Conservation (phyloP, 2,888 invertebrate species). For the Tuberolachnus salignus region DNA sequence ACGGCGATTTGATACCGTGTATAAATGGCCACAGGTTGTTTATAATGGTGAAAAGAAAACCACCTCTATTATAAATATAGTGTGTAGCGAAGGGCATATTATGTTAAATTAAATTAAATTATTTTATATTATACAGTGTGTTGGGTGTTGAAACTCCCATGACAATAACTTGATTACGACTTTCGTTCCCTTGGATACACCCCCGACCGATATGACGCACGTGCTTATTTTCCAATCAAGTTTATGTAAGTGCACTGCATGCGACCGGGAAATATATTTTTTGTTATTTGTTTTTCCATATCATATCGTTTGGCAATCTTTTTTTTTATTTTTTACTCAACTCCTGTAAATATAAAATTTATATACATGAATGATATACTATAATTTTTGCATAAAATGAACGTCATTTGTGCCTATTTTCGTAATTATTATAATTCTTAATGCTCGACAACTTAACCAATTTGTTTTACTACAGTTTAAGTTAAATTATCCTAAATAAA, state of each 20-base stretch:
- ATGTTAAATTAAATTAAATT: not conserved
- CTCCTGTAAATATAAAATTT: too few relatives aligned
- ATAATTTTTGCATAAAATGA: too few relatives aligned
- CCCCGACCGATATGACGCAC: not conserved
- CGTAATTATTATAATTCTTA: too few relatives aligned
- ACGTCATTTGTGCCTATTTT: too few relatives aligned
- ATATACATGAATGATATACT: too few relatives aligned
- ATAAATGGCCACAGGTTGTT: conserved; percentile 16
- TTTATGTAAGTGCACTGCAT: not conserved
- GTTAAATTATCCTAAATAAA: too few relatives aligned
- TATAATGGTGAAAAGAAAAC: not conserved
- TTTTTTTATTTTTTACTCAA: too few relatives aligned
- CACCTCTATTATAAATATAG: not conserved
- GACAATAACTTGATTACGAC: not conserved
- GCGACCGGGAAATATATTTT: too few relatives aligned
- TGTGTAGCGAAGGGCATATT: not conserved
- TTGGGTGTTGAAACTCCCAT: not conserved
- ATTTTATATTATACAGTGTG: not conserved
- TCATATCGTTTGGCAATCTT: too few relatives aligned
- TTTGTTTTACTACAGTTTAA: too few relatives aligned
- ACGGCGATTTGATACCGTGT: not conserved
- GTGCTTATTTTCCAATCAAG: not conserved
- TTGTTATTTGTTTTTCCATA: too few relatives aligned
- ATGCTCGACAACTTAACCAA: too few relatives aligned
- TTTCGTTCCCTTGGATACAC: conserved; percentile 37